Conservation (phyloP, 2,888 invertebrate species). For the Mellilla xanthometata region DNA sequence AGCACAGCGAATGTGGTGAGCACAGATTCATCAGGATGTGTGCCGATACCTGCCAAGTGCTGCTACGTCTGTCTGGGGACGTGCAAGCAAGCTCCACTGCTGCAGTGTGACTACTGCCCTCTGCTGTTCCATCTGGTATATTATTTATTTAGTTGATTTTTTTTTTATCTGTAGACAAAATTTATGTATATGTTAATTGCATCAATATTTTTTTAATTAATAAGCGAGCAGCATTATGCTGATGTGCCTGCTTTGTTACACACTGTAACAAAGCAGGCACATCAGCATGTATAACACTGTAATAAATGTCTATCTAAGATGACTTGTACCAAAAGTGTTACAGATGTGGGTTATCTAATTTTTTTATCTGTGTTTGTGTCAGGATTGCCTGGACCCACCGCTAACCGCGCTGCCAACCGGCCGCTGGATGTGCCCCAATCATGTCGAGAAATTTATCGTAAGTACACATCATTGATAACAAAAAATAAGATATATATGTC, state of each 20-base stretch:
- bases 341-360: no score
- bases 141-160: no score
- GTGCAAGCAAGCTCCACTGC: slow-evolving; percentile 91
- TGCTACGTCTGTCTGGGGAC: slow-evolving; percentile 94
- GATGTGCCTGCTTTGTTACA: no score
- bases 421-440: slow-evolving; percentile 99
- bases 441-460: slow-evolving; percentile 94
- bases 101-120: slow-evolving; percentile 97
- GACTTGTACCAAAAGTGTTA: no score
- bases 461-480: slow-evolving; percentile 47
- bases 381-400: slow-evolving; percentile 97
- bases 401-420: slow-evolving; percentile 93
- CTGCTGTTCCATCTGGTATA: slow-evolving; percentile 89
- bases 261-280: no score
- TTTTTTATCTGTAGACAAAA: no score
- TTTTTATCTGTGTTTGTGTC: slow-evolving; percentile 6
- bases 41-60: slow-evolving; percentile 91
- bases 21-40: slow-evolving; percentile 81
- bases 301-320: no score
- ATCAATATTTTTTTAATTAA: no score
- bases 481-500: no score
- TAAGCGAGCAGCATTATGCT: no score
- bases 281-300: no score
- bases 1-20: slow-evolving; percentile 54
- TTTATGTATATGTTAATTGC: no score